Base-by-base conservation (phyloP, 2,888 invertebrate genomes). In the Agrotis clavis region DNA sequence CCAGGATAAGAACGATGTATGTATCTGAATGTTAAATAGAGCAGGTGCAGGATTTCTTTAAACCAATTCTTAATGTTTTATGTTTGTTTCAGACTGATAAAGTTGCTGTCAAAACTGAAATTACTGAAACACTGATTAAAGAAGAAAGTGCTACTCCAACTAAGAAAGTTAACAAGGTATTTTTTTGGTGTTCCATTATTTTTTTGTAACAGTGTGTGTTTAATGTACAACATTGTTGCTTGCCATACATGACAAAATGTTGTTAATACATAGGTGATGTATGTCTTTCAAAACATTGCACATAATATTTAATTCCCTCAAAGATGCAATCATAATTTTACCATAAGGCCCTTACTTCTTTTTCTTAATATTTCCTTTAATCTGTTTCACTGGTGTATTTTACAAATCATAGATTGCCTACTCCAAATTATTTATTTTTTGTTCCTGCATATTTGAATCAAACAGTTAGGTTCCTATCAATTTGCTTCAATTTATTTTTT, bases 101-200 rank as follows among this genome's bases (percentile, higher is more conserved):
- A 0, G 51, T 18, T 41, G 9, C 35, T 59, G 67, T 65, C 35
- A 77, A 85, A 84, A 41, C 59, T 63, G 79, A 79, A 41, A 57
- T 65, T 41, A 47, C 54, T 30, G 64, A 74, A 25, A 51, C 56
- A 45, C 21, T 48, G 25, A 13, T 67, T 25, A 77, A 70, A 9
- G 67, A 74, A 45, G 75, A 73, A 66, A 63, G 53, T 68, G n/a
- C 71, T 18, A 65, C 63, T 16, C 53, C 70, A 72, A 79, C 71
- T 18, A 87, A 88, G 60, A 85, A 85, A 82, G 30, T 47, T 30
- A 69, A 48, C 60, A 85, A 85, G 81, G 85, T 85, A 72, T 50
- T 61, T 71, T 57, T 25, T 51, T 25, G 14, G 25, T 48, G 14
- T 21, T 45, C 19, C 7, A 25, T 16, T 61, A 18, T 18, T 35